These are phyloP conservation scores for Trichopria drosophilae DNA, from an alignment of 2,888 invertebrate genomes.

Conservation along the genomic window DNA sequence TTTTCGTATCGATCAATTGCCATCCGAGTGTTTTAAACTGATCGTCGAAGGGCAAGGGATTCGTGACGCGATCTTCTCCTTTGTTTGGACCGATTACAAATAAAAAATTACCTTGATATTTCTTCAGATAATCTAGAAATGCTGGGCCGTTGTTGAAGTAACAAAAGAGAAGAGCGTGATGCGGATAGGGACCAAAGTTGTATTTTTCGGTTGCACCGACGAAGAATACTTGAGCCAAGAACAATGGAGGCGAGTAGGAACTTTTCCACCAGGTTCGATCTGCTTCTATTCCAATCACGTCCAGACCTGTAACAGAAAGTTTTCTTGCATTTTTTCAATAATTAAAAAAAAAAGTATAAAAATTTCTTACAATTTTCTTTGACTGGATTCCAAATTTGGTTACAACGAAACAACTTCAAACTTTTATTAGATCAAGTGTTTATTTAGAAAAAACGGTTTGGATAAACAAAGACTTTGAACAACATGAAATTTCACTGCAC, in stretches of 20 bases:
- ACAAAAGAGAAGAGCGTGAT: slow-evolving; percentile 71
- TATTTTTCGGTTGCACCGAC: slow-evolving; percentile 53
- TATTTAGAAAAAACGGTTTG: too few relatives aligned
- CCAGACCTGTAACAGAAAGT: slow-evolving; percentile 60
- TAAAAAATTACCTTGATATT: slow-evolving; percentile 68
- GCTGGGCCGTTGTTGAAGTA: slow-evolving; percentile 77
- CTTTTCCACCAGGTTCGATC: slow-evolving; percentile 81
- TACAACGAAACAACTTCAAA: not conserved
- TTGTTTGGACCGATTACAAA: slow-evolving; percentile 75
- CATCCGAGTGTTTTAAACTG: slow-evolving; percentile 62
- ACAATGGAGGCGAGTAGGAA: slow-evolving; percentile 72
- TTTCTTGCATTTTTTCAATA: too few relatives aligned
- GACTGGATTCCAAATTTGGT: too few relatives aligned
- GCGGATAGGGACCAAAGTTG: slow-evolving; percentile 2
- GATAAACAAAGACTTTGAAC: too few relatives aligned
- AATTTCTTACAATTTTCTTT: too few relatives aligned
- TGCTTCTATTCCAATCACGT: slow-evolving; percentile 73
- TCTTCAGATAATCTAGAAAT: slow-evolving; percentile 69
- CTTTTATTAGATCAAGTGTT: slow-evolving; percentile 5
- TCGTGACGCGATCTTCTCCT: slow-evolving; percentile 68
- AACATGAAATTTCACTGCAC: too few relatives aligned
- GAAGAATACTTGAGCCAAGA: slow-evolving; percentile 54
- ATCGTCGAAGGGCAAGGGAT: slow-evolving; percentile 70
- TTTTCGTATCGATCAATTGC: slow-evolving; percentile 62
- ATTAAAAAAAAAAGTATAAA: too few relatives aligned